Evolutionary conservation across 2,113 vertebrate genomes (phyloP), one percentile per base, ranked within the genome.

Genomic region (Melanerpes aurifrons): DNA sequence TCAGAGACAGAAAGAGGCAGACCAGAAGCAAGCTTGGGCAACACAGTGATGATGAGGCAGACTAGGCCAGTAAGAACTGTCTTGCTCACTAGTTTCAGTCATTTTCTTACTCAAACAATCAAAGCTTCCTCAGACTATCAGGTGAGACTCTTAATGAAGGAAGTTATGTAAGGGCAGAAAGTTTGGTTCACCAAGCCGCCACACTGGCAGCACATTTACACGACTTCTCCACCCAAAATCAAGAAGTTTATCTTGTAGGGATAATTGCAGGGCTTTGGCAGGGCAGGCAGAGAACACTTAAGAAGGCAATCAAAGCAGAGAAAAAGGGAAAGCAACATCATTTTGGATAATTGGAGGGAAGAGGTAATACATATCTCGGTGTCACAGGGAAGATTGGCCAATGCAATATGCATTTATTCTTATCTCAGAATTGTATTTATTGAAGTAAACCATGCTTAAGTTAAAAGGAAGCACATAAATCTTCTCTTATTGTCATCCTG

Each of bases 381-480:
- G 97, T 98, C 95, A 95, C 85, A 96, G 88, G 92, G 93, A 96
- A 97, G 94, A 93, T 29, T 94, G 90, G 90, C 91, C 97, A 97
- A 97, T 95, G 94, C 91, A 96, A 92, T 93, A 87, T 58, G 62
- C 93, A 96, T 97, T 97, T 97, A 96, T 96, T 97, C 97, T 97
- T 97, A 97, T 97, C 97, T 97, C 93, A 83, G 85, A 96, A 95
- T 66, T 91, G 91, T 87, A 97, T 96, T 98, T 97, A 97, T 97
- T 58, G 54, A 97, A 97, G 94, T 95, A 97, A 98, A 97, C 71
- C 82, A 37, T 81, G 92, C 92, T 97, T 91, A 96, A 96, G 94
- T 93, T 95, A 96, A 97, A 98, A 96, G 93, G 93, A 97, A 95
- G 94, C 87, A 92, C 93, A 98, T 97, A 97, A 97, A 97, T 97